These are phyloP conservation scores for Drymodes brunneopygia DNA, from an alignment of 2,113 vertebrate species.

Conservation along the genomic window DNA sequence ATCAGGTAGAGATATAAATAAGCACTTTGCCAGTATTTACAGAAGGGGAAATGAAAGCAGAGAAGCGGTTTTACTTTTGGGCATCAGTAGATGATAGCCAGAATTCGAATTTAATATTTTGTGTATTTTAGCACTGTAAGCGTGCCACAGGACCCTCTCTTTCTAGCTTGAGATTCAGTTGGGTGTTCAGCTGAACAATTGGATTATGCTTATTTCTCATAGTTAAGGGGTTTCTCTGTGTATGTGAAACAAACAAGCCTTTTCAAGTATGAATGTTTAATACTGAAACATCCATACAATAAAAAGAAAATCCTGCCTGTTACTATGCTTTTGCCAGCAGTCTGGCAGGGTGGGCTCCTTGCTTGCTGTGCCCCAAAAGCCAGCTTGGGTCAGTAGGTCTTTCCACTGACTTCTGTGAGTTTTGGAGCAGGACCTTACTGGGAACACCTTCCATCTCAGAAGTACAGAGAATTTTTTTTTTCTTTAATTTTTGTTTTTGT, in stretches of 20 bases:
- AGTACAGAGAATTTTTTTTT: background rate
- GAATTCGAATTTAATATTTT: background rate
- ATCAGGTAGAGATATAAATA: constrained; percentile 3
- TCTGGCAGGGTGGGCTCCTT: background rate
- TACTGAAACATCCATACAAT: background rate
- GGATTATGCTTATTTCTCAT: background rate
- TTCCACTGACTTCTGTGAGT: background rate
- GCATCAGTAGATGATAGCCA: background rate
- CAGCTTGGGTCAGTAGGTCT: background rate
- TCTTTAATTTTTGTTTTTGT: background rate
- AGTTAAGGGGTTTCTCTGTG: background rate
- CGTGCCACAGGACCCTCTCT: background rate
- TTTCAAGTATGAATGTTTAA: background rate
- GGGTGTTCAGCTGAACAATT: background rate
- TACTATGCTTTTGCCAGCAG: background rate
- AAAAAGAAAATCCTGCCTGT: background rate
- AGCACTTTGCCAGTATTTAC: constrained; percentile 36
- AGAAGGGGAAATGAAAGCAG: background rate
- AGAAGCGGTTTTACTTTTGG: background rate
- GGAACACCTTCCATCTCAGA: background rate
- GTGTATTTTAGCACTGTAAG: background rate
- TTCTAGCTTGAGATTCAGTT: background rate
- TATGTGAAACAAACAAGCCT: background rate
- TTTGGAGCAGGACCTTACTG: background rate
- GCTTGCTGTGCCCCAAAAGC: background rate